Conservation (phyloP, 2,888 invertebrate genomes). For the Gibbula magus region DNA sequence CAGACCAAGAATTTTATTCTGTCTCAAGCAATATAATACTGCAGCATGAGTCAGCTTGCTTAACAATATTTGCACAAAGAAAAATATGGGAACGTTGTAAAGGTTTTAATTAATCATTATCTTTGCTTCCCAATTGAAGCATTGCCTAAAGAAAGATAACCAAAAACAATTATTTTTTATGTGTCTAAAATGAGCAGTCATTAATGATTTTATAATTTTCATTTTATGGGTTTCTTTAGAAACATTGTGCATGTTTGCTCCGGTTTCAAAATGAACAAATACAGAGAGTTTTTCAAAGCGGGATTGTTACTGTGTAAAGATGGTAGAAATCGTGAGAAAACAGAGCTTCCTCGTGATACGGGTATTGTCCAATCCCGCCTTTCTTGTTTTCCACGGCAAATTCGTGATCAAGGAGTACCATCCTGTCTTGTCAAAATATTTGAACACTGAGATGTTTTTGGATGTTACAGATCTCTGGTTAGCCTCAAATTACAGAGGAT, state of each 20-base stretch:
- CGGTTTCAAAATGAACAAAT: not conserved
- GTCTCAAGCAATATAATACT: not conserved
- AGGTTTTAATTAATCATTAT: constrained; percentile 10
- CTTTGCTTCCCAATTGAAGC: not conserved
- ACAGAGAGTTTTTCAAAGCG: not conserved
- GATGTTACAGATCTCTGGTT: not conserved
- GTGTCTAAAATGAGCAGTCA: not conserved
- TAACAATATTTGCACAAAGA: constrained; percentile 10
- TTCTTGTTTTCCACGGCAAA: not conserved
- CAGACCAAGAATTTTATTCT: not conserved
- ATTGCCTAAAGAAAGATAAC: not conserved
- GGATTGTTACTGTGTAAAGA: not conserved
- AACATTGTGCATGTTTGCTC: not conserved
- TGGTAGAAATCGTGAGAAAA: not conserved
- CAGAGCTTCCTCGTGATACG: not conserved
- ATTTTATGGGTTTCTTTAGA: not conserved
- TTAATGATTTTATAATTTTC: not conserved
- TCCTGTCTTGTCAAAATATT: not conserved
- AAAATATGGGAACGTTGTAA: not conserved
- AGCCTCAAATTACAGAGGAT: not conserved
- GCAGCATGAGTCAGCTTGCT: not conserved
- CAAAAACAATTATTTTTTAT: constrained; percentile 12
- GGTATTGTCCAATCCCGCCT: not conserved
- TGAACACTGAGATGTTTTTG: not conserved
- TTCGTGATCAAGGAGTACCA: not conserved